Conservation (phyloP, 2,113 vertebrate species). For the Anarrhichthys ocellatus region DNA sequence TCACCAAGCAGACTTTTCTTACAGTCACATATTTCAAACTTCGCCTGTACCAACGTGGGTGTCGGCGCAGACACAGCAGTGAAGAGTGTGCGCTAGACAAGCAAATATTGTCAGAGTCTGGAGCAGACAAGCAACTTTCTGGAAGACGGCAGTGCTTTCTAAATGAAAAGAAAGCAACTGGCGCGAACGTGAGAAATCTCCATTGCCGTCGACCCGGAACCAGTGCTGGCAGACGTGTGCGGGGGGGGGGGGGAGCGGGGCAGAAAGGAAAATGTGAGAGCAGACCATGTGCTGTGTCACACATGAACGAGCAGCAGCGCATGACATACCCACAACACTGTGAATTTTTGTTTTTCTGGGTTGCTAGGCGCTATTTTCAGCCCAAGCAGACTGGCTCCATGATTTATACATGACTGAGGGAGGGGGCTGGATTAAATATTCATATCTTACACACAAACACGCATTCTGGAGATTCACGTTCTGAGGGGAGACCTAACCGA, state of each 20-base stretch:
- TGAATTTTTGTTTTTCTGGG: conserved; percentile 75
- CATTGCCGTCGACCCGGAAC: not conserved
- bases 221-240: not conserved
- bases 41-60: conserved; percentile 30
- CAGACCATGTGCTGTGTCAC: conserved; percentile 61
- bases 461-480: conserved; percentile 42
- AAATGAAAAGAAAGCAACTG: not conserved
- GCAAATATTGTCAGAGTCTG: not conserved
- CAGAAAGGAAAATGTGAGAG: conserved; percentile 50
- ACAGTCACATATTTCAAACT: conserved; percentile 29
- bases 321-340: conserved; percentile 56
- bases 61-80: not conserved
- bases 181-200: conserved; percentile 6
- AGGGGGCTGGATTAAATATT: conserved; percentile 78
- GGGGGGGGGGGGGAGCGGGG: not conserved
- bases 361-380: conserved; percentile 80
- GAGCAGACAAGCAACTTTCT: not conserved
- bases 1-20: conserved; percentile 13
- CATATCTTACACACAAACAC: conserved; percentile 59
- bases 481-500: not conserved
- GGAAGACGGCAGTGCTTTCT: not conserved
- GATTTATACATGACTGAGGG: conserved; percentile 81
- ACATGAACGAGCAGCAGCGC: conserved; percentile 56
- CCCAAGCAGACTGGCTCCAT: conserved; percentile 77
- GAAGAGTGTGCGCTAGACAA: not conserved